Evolutionary conservation across 2,113 vertebrate genomes (phyloP), one percentile per base, ranked within the genome.

Genomic region (Zosterops pallidus): DNA sequence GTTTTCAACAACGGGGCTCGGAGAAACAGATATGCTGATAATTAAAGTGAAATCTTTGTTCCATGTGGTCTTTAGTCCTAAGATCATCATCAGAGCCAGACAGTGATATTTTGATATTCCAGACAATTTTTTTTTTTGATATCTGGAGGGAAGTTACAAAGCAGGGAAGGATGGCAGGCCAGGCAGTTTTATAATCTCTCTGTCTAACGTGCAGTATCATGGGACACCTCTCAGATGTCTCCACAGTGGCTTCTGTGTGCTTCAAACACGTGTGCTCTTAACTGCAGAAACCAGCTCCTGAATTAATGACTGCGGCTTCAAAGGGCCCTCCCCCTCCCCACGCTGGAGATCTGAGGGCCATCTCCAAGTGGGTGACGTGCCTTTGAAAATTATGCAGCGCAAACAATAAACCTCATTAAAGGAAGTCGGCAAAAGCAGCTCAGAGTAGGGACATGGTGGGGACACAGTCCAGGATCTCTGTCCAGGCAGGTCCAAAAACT

Each of bases 291-390:
- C 92, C 81, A 49, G 95, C 92, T 96, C 28, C 96, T 95, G 97
- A 97, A 98, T 98, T 98, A 98, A 98, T 98, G 97, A 98, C 93
- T 20, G 93, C 1, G 55, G 89, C 98, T 98, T 98, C 97, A 98
- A 98, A 98, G 97, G 82, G 65, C 86, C 96, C 95, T 97, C 71
- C 97, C 96, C 96, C 93, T 90, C 53, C 92, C 95, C 91, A 71
- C 70, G 90, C 97, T 62, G 83, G 88, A 98, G 98, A 98, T 98
- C 97, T 98, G 93, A 98, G 94, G 95, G 88, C 46, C 24, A 94
- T 94, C 95, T 95, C 79, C 60, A 85, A 97, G 92, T 89, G 94
- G 96, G 94, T 97, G 97, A 98, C 94, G 46, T 92, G 94, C 94
- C 97, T 98, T 97, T 98, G 97, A 97, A 97, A 97, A 96, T 96